Evolutionary conservation across 2,113 vertebrate species (phyloP), one percentile per base, ranked within the genome.

Genomic region (Lonchura striata): DNA sequence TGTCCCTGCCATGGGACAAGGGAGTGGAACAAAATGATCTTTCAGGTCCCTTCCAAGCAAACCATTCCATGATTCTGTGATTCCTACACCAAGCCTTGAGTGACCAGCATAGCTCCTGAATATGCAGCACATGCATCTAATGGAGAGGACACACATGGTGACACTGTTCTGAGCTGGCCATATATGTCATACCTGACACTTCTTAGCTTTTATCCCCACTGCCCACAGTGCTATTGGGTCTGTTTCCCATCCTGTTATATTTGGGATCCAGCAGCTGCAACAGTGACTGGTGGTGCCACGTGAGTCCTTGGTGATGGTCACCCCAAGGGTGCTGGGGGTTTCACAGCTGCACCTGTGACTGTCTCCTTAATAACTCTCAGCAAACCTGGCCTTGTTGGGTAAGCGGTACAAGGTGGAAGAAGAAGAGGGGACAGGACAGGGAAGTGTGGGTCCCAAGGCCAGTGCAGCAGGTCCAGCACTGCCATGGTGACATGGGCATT

Each of bases 401-500:
- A 37, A 15, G 75, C 2, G 7, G 24, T n/a, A 20, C 1, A 6
- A n/a, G 37, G n/a, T 59, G 42, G 52, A 82, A 74, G 35, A 52
- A 59, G 46, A 74, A 66, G 14, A 3, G 19, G 13, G 13, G 9
- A 6, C 13, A 50, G 37, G 27, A 27, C 15, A 63, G 44, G 22
- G 14, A 64, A 35, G 12, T 4, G 7, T 18, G 37, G 69, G 42
- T 72, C 20, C 13, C 50, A 47, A 60, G 83, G 61, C 5, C 28
- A 22, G 15, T 20, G n/a, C 57, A 82, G 61, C 47, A 64, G 61
- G 24, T 57, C 17, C 81, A 74, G 54, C 13, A 42, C 15, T 21
- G 6, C 39, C 0, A 0, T 35, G 53, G 57, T 72, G 61, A 13
- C 14, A 4, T 3, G 21, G 35, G 12, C 35, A 44, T 31, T 53